phyloP scores from a whole-genome alignment of 2,797 vertebrate species.

The Linurgus olivaceus region DNA sequence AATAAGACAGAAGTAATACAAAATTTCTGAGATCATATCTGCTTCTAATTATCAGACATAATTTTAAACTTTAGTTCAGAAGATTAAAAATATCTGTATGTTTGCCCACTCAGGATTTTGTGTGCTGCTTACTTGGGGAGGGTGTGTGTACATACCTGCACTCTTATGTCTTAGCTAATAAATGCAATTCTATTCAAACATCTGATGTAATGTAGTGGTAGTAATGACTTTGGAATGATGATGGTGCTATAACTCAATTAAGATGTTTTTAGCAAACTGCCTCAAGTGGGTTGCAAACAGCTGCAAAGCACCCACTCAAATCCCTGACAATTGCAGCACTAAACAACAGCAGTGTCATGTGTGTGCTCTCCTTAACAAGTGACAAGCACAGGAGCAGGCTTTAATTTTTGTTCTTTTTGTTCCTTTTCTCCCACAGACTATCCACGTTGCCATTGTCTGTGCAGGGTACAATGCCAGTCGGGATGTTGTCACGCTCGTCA shows the following conservation, averaged over 20 bases:
- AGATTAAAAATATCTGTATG: neutral
- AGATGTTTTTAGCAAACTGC: slow-evolving; percentile 68
- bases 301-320: slow-evolving; percentile 35
- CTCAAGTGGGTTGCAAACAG: slow-evolving; percentile 55
- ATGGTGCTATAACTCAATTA: slow-evolving; percentile 70
- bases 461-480: slow-evolving; percentile 97
- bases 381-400: neutral
- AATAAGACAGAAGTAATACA: neutral
- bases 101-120: neutral
- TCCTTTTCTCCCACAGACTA: slow-evolving; percentile 82
- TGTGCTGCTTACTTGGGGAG: neutral
- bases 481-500: slow-evolving; percentile 96
- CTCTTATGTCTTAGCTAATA: neutral
- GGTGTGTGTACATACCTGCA: neutral
- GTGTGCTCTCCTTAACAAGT: neutral
- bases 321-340: neutral
- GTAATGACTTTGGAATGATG: slow-evolving; percentile 67
- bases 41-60: neutral
- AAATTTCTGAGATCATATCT: neutral
- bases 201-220: slow-evolving; percentile 53
- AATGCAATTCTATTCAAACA: slow-evolving; percentile 25
- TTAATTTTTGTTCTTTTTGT: neutral
- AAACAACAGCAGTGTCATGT: neutral
- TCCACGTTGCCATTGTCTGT: slow-evolving; percentile 97
- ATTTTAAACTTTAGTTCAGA: slow-evolving; percentile 19